Evolutionary conservation across 1,140 invertebrate genomes (phyloP).

Genomic region (Bombyx mandarina): DNA sequence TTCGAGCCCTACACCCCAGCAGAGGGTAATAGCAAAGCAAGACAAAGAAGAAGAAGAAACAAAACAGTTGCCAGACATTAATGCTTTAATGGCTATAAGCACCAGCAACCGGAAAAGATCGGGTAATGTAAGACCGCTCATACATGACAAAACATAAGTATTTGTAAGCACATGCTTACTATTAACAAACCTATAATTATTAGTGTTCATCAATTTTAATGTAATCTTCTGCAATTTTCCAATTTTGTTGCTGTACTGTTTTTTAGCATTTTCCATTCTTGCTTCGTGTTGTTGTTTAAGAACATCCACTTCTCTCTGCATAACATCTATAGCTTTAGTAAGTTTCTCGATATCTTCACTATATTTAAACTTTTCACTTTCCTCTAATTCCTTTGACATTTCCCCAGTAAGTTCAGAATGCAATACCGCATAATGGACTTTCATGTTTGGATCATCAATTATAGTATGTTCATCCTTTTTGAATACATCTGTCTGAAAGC

Average conservation of each 20-base stretch:
- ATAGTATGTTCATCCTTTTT: conserved; percentile 24
- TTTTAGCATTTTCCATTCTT: conserved; percentile 59
- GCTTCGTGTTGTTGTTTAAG: conserved; percentile 59
- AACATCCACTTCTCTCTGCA: conserved; percentile 67
- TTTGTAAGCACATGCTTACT: too few species aligned
- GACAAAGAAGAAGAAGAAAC: too few species aligned
- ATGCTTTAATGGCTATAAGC: too few species aligned
- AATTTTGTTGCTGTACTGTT: conserved; percentile 34
- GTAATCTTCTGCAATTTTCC: conserved; percentile 46
- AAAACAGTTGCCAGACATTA: too few species aligned
- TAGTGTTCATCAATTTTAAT: conserved; percentile 44
- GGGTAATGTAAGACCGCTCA: too few species aligned
- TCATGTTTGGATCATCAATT: conserved; percentile 33
- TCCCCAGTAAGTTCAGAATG: conserved; percentile 62
- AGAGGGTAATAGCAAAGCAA: too few species aligned
- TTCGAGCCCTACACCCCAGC: too few species aligned
- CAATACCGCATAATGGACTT: conserved; percentile 58
- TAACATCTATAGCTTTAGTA: conserved; percentile 71
- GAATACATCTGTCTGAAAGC: conserved; percentile 39
- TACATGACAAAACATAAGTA: too few species aligned
- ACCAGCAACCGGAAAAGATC: too few species aligned
- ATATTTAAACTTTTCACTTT: conserved; percentile 53
- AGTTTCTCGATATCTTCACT: conserved; percentile 69
- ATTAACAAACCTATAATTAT: conserved; percentile 39
- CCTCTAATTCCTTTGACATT: conserved; percentile 52